phyloP scores from a whole-genome alignment of 2,888 invertebrate genomes.

The Suillia variegata region DNA sequence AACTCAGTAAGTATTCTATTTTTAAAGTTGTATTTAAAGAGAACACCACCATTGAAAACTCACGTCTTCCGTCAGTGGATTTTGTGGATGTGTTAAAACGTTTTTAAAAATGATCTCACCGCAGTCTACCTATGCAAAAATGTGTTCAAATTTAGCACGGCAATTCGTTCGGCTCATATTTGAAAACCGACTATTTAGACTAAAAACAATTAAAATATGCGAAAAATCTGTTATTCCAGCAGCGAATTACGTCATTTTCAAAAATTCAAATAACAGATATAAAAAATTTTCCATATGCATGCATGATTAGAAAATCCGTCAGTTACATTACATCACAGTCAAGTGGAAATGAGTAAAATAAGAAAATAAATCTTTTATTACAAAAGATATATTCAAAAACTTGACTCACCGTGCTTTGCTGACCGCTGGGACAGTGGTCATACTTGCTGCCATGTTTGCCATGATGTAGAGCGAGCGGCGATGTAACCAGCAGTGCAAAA shows the following conservation, averaged over 20 bases:
- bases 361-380: neutral
- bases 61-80: neutral
- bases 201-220: too few relatives aligned
- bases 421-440: constrained; percentile 54
- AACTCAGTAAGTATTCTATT: constrained; percentile 7
- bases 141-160: too few relatives aligned
- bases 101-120: too few relatives aligned
- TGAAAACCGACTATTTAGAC: too few relatives aligned
- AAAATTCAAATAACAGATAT: neutral
- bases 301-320: too few relatives aligned
- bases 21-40: neutral
- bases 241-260: neutral
- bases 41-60: neutral
- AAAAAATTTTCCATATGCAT: neutral
- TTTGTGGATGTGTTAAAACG: neutral
- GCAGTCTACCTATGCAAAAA: too few relatives aligned
- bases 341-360: neutral
- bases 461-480: constrained; percentile 28
- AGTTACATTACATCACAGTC: neutral
- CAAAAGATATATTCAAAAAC: neutral
- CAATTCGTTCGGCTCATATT: too few relatives aligned
- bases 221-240: neutral
- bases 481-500: constrained; percentile 30
- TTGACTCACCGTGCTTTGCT: constrained; percentile 53
- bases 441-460: constrained; percentile 38